Evolutionary conservation across 2,888 invertebrate species (phyloP), one percentile per base, ranked within the genome.

Genomic region (Tridacna crocea): DNA sequence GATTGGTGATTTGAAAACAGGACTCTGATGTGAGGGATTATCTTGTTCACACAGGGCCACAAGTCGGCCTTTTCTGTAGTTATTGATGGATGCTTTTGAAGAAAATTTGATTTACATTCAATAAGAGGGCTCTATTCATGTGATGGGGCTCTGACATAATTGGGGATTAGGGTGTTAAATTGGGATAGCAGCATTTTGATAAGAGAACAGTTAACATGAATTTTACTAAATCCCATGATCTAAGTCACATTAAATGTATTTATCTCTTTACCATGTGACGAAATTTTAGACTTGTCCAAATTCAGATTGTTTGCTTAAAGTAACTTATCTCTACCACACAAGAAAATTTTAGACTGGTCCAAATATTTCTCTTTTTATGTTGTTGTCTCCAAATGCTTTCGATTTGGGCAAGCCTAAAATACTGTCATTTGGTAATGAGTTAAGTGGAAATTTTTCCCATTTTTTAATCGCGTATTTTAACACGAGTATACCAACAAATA

Each of bases 1-100:
- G 80, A 83, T 83, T 78, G 75, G 48, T 36, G 60, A 46, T 61
- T 78, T 65, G 70, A 78, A 72, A 75, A 82, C 70, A 72, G 75
- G 63, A 72, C 72, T 72, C 55, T 80, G 75, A 70, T 70, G 48
- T 8, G 24, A 10, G 70, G 70, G 70, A 70, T 70, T 70, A 70
- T 48, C 70, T 70, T 70, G 70, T 70, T 70, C 70, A 70, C 70
- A 48, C 70, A 51, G 24, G 48, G 70, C 51, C 70, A 70, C 70
- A 70, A 70, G 70, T 70, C 51, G 24, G 51, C 24, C 70, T 70
- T 24, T 27, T 17, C 46, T 68, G 46, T 68, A 47, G 36, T 68
- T 12, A 36, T 66, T 66, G 51, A 70, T 70, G 70, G 47, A 70
- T 47, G 70, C 48, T 51, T 70, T 70, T 70, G 70, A 70, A 51